Base-by-base conservation (phyloP, 2,797 vertebrate species). In the Sparidentex hasta region DNA sequence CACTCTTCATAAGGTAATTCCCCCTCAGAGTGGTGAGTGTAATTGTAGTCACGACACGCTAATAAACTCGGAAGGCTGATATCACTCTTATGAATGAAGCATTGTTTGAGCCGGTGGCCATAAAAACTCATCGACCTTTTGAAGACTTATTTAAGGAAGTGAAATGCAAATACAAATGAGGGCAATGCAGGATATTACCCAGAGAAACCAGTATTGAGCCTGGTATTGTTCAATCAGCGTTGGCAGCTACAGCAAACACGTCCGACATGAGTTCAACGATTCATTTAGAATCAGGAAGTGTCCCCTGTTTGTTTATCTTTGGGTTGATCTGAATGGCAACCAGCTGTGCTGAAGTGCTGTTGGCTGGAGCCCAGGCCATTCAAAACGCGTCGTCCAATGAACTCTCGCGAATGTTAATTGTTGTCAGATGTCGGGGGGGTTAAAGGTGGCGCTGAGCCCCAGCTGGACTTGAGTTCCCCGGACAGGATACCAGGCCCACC, bases 341-440 rank as follows among this genome's bases (percentile, higher is more conserved):
- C 94, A 94, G 88, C 88, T 95, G 92, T 87, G 79, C 71, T 21
- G 56, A 74, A 70, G 43, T 44, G 12, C 68, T 46, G 76, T 41
- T 69, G 57, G 61, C 81, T 44, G 12, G 51, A 65, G 71, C 76
- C 70, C 55, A 69, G 71, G 71, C 85, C 88, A 62, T 85, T 86
- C 74, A 82, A 17, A 77, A 58, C 44, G 12, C 68, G 74, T 11
- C 21, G 50, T 85, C 82, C 70, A 82, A 58, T 75, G 71, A 77
- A 21, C 38, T 59, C 69, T 72, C 48, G 12, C 23, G 74, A 72
- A 71, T 55, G 70, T 21, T 91, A 82, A 93, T 86, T 71, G 86
- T 73, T 92, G 90, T 90, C 92, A 95, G 92, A 88, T 93, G 91
- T 88, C 7, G 33, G 55, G 84, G 84, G 88, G 33, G 27, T 88